phyloP scores from a whole-genome alignment of 1,140 invertebrate genomes.

The Lanistes nyassanus region DNA sequence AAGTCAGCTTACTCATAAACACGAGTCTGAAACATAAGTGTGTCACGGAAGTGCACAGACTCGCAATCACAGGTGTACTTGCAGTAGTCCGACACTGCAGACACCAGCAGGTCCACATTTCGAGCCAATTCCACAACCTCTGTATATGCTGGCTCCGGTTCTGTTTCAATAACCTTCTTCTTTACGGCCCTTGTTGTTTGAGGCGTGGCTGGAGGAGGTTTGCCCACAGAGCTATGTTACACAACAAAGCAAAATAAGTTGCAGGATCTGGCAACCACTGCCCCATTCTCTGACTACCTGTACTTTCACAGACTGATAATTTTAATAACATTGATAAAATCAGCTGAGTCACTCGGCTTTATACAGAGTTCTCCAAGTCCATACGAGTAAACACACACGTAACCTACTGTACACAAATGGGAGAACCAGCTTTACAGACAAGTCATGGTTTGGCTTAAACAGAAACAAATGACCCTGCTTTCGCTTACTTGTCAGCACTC shows the following conservation, averaged over 20 bases:
- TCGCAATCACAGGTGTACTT: slow-evolving; percentile 61
- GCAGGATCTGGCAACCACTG: too few relatives aligned
- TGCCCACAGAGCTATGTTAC: slow-evolving; percentile 22
- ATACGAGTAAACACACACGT: background rate
- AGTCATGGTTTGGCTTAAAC: too few relatives aligned
- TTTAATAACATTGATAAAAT: too few relatives aligned
- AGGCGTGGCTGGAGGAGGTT: slow-evolving; percentile 34
- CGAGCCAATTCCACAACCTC: slow-evolving; percentile 58
- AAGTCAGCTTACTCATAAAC: slow-evolving; percentile 60
- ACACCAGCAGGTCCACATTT: slow-evolving; percentile 60
- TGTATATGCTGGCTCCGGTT: slow-evolving; percentile 60
- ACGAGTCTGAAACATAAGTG: slow-evolving; percentile 66
- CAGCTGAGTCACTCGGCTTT: too few relatives aligned
- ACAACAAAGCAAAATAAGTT: too few relatives aligned
- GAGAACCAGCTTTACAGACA: background rate
- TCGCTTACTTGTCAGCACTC: slow-evolving; percentile 23
- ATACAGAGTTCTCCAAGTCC: too few relatives aligned
- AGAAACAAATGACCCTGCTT: too few relatives aligned
- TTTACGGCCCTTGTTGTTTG: slow-evolving; percentile 47
- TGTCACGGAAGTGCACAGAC: slow-evolving; percentile 62
- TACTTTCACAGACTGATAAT: too few relatives aligned
- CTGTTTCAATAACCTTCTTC: slow-evolving; percentile 65
- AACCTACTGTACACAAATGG: background rate
- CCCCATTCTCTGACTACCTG: too few relatives aligned
- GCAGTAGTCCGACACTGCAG: slow-evolving; percentile 60